phyloP scores from a whole-genome alignment of 2,888 invertebrate genomes.

The Abrostola tripartita region DNA sequence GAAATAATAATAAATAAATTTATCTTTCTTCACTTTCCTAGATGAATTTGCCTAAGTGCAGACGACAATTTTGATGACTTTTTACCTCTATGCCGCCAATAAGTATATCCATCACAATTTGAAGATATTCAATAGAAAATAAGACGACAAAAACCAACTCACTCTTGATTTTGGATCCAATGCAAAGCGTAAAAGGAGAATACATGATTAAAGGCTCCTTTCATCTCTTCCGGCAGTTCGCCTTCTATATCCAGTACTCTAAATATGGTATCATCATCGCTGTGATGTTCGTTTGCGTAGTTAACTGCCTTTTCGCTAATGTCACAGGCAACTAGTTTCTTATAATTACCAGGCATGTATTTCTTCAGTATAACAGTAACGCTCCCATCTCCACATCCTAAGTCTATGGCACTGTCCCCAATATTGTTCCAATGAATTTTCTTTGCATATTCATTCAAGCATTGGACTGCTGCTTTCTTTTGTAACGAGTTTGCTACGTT shows the following conservation, averaged over 20 bases:
- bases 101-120: no score
- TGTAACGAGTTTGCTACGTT: conserved; percentile 90
- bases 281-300: conserved; percentile 87
- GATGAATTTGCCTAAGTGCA: no score
- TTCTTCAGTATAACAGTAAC: conserved; percentile 89
- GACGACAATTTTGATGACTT: no score
- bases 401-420: conserved; percentile 76
- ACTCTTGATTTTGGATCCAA: conserved; percentile 54
- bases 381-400: conserved; percentile 92
- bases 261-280: conserved; percentile 64
- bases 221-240: conserved; percentile 48
- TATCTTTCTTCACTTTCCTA: no score
- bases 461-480: conserved; percentile 83
- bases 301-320: conserved; percentile 91
- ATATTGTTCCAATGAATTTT: conserved; percentile 87
- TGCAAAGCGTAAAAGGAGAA: conserved; percentile 55
- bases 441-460: conserved; percentile 89
- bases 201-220: conserved; percentile 48
- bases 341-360: conserved; percentile 85
- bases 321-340: conserved; percentile 89
- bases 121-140: neutral
- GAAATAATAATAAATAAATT: no score
- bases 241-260: conserved; percentile 46
- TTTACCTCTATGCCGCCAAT: no score
- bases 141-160: conserved; percentile 13